Percentiles rank a stretch among this genome's conserved stretches.
Conservation (phyloP, 2,797 vertebrate species). For the Anabas testudineus region DNA sequence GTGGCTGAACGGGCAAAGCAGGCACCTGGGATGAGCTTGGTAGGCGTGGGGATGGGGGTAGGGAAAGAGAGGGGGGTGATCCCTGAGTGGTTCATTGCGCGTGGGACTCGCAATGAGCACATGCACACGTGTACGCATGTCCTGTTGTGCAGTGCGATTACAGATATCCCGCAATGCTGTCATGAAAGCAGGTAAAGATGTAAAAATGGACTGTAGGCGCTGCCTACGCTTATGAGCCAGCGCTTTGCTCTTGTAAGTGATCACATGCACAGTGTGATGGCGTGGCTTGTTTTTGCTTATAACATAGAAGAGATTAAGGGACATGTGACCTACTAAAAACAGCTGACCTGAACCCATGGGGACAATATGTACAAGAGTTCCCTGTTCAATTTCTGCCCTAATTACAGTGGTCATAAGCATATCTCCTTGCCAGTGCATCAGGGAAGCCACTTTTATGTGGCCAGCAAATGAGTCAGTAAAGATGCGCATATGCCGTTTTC, state of each 20-base stretch:
- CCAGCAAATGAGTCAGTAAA: constrained; percentile 30
- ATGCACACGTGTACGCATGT: constrained; percentile 20
- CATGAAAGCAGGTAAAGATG: constrained; percentile 11
- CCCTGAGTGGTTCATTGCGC: constrained; percentile 58
- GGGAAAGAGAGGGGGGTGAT: constrained; percentile 56
- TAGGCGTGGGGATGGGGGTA: constrained; percentile 60
- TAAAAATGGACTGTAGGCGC: constrained; percentile 15
- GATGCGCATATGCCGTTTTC: constrained; percentile 4
- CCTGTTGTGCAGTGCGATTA: constrained; percentile 24
- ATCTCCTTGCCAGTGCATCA: constrained; percentile 28
- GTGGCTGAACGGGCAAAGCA: constrained; percentile 78
- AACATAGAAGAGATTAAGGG: constrained; percentile 35
- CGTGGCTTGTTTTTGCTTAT: constrained; percentile 19
- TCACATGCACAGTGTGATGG: constrained; percentile 6
- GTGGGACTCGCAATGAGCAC: constrained; percentile 60
- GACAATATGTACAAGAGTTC: constrained; percentile 54
- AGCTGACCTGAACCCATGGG: constrained; percentile 70
- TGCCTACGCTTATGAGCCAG: not conserved
- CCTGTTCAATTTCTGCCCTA: constrained; percentile 67
- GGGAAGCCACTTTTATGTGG: constrained; percentile 30
- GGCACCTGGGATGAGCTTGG: constrained; percentile 82
- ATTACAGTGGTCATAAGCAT: constrained; percentile 64
- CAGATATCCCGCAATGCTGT: constrained; percentile 21
- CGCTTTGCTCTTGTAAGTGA: constrained; percentile 3
- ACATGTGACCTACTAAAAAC: constrained; percentile 75